phyloP scores from a whole-genome alignment of 2,113 vertebrate species.

The Callipepla squamata region DNA sequence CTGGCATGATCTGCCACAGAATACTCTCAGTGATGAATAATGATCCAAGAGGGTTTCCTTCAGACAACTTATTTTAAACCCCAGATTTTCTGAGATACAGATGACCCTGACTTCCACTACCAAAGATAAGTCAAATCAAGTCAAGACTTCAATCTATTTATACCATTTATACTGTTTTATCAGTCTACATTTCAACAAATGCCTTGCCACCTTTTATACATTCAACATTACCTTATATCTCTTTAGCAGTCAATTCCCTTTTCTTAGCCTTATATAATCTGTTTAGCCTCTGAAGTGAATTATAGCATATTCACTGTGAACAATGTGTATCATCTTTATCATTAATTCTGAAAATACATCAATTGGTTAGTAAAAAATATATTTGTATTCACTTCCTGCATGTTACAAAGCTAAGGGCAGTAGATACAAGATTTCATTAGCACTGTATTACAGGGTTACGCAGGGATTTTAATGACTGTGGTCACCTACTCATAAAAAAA shows the following conservation, averaged over 20 bases:
- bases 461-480: slow-evolving; percentile 60
- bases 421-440: slow-evolving; percentile 57
- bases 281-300: slow-evolving; percentile 77
- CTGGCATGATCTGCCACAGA: slow-evolving; percentile 61
- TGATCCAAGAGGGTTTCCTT: slow-evolving; percentile 67
- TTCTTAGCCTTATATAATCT: slow-evolving; percentile 73
- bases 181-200: slow-evolving; percentile 76
- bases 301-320: slow-evolving; percentile 78
- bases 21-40: slow-evolving; percentile 68
- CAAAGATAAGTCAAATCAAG: slow-evolving; percentile 79
- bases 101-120: slow-evolving; percentile 63
- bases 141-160: slow-evolving; percentile 78
- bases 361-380: slow-evolving; percentile 55
- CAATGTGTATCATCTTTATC: slow-evolving; percentile 71
- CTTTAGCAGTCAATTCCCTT: slow-evolving; percentile 71
- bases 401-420: slow-evolving; percentile 50
- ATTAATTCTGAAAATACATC: slow-evolving; percentile 74
- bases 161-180: slow-evolving; percentile 76
- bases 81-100: slow-evolving; percentile 74
- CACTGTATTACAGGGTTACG: slow-evolving; percentile 18
- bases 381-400: slow-evolving; percentile 59
- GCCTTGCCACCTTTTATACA: slow-evolving; percentile 73
- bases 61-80: slow-evolving; percentile 77
- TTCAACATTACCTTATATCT: slow-evolving; percentile 74
- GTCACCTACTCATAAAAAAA: slow-evolving; percentile 61